phyloP scores from a whole-genome alignment of 1,140 invertebrate species.

The Meloidogyne chitwoodi region DNA sequence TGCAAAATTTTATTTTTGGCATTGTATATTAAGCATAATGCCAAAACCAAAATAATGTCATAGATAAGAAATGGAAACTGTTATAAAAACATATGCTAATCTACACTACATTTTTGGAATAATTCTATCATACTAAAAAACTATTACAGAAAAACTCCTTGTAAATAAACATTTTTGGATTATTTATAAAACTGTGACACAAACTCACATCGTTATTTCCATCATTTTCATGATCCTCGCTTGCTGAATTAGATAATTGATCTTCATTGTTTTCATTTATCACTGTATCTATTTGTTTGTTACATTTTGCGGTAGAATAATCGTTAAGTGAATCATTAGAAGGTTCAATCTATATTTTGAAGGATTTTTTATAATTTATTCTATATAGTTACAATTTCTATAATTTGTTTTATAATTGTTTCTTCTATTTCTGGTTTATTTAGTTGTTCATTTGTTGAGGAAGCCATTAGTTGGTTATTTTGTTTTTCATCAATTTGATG shows the following conservation, averaged over 20 bases:
- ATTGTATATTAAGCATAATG: not conserved
- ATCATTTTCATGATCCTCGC: not conserved
- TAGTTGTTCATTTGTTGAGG: constrained; percentile 9
- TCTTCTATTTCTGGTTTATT: not conserved
- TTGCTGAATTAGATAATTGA: not conserved
- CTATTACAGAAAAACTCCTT: too few species aligned
- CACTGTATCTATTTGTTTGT: not conserved
- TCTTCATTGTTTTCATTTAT: not conserved
- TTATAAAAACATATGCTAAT: too few species aligned
- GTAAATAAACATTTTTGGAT: too few species aligned
- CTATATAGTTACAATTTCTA: not conserved
- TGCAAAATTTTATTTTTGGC: not conserved
- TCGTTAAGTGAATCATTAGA: not conserved
- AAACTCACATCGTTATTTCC: not conserved
- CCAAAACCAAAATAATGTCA: not conserved
- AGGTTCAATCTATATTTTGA: not conserved
- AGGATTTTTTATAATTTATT: not conserved
- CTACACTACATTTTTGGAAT: too few species aligned
- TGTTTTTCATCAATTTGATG: not conserved
- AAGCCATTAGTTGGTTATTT: not conserved
- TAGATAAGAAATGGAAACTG: not conserved
- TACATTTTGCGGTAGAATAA: not conserved
- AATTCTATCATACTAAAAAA: too few species aligned
- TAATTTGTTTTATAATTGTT: not conserved
- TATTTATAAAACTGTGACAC: too few species aligned